These are phyloP conservation scores for Zelleria hepariella DNA, from an alignment of 2,888 invertebrate genomes.

Conservation along the genomic window DNA sequence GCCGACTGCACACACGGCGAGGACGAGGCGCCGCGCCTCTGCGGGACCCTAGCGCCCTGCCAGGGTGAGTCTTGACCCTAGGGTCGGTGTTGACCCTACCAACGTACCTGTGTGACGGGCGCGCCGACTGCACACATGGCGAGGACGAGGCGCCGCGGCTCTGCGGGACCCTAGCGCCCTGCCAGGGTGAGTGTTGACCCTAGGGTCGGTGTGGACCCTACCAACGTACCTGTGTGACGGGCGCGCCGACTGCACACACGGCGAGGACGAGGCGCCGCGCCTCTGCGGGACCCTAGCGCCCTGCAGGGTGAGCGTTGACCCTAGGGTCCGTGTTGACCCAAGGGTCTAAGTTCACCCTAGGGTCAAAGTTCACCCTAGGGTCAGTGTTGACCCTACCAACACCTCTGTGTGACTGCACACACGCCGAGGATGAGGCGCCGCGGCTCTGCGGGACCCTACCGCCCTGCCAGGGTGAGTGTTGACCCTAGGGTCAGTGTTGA, in stretches of 20 bases:
- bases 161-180: neutral
- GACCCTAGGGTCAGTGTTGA: neutral
- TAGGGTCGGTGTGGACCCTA: neutral
- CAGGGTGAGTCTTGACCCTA: neutral
- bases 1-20: neutral
- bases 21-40: neutral
- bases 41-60: neutral
- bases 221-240: neutral
- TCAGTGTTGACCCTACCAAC: too few species aligned
- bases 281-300: neutral
- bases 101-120: neutral
- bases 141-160: neutral
- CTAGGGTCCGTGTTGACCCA: neutral
- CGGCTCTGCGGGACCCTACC: conserved; percentile 29
- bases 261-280: neutral
- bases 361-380: neutral
- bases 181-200: neutral
- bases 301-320: neutral
- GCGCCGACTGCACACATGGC: neutral
- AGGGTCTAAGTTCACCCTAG: neutral
- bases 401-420: conserved; percentile 41
- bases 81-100: neutral
- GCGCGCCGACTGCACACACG: neutral
- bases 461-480: conserved; percentile 37
- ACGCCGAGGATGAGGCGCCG: conserved; percentile 44